A percentile compares a stretch with the other conserved stretches of the same genome.
phyloP scores from a whole-genome alignment of 2,797 vertebrate genomes.

The Ceryle rudis region DNA sequence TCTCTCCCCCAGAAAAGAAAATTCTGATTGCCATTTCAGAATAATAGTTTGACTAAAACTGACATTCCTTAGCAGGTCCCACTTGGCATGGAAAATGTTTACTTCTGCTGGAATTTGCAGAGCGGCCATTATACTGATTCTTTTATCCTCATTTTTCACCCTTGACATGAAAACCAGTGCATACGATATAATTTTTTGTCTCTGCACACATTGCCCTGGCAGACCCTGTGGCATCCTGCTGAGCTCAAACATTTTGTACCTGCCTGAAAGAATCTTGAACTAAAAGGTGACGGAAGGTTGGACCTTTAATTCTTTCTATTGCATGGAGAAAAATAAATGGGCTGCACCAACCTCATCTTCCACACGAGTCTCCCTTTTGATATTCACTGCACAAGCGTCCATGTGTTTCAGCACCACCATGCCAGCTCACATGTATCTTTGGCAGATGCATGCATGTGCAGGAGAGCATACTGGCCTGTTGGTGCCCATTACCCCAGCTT shows the following conservation, averaged over 20 bases:
- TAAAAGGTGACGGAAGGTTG: not conserved
- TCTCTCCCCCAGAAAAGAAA: not conserved
- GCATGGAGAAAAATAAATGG: not conserved
- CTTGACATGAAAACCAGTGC: not conserved
- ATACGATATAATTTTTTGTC: not conserved
- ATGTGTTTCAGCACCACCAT: not conserved
- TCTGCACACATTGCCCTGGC: not conserved
- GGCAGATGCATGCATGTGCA: not conserved
- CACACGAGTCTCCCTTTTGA: not conserved
- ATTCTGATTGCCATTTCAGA: not conserved
- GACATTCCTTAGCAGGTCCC: not conserved
- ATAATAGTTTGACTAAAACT: not conserved
- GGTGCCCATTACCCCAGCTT: not conserved
- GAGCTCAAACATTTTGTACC: not conserved
- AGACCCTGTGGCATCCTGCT: not conserved
- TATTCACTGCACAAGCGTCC: not conserved
- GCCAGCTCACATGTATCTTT: not conserved
- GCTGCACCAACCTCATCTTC: not conserved
- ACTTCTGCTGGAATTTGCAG: not conserved
- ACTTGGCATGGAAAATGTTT: not conserved
- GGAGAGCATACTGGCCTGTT: rapidly evolving
- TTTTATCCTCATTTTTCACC: not conserved
- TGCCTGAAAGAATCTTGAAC: not conserved
- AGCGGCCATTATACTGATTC: not conserved
- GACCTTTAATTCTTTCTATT: not conserved